These are phyloP conservation scores for Aphodius granarius DNA, from an alignment of 2,888 invertebrate species.

Conservation along the genomic window DNA sequence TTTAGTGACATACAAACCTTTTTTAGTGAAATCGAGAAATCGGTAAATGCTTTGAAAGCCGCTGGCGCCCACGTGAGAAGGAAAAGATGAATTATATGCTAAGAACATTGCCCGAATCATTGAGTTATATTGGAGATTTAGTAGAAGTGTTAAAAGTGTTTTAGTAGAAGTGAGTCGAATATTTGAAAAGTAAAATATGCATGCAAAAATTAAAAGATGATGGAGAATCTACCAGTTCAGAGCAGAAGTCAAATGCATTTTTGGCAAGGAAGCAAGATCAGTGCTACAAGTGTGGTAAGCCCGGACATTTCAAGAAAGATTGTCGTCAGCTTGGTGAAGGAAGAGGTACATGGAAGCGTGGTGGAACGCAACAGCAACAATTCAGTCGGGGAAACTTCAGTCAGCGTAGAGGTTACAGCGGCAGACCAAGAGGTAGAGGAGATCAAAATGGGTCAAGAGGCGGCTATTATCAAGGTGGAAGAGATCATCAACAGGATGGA, in stretches of 20 bases:
- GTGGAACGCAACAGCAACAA: too few relatives aligned
- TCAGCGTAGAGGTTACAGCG: too few relatives aligned
- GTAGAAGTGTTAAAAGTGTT: constrained; percentile 34
- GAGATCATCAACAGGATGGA: too few relatives aligned
- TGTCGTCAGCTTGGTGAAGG: constrained; percentile 23
- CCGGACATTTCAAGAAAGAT: constrained; percentile 37
- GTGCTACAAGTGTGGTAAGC: background rate
- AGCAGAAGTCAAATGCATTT: too few relatives aligned
- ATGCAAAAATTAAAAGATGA: background rate
- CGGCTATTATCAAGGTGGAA: too few relatives aligned
- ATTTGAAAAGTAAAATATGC: constrained; percentile 30
- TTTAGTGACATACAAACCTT: background rate
- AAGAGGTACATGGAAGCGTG: too few relatives aligned
- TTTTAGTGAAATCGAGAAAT: constrained; percentile 6
- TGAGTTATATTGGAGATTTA: constrained; percentile 36
- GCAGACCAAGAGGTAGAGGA: too few relatives aligned
- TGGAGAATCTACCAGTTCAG: background rate
- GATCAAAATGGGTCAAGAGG: too few relatives aligned
- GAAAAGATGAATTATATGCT: constrained; percentile 12
- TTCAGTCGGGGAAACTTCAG: too few relatives aligned
- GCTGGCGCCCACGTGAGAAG: background rate
- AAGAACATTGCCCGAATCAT: constrained; percentile 31
- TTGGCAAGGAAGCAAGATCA: background rate
- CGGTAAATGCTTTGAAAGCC: background rate
- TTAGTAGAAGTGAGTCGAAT: constrained; percentile 37